These are phyloP conservation scores for Drosophila pallidifrons DNA, from an alignment of 1,140 invertebrate species.

Conservation along the genomic window DNA sequence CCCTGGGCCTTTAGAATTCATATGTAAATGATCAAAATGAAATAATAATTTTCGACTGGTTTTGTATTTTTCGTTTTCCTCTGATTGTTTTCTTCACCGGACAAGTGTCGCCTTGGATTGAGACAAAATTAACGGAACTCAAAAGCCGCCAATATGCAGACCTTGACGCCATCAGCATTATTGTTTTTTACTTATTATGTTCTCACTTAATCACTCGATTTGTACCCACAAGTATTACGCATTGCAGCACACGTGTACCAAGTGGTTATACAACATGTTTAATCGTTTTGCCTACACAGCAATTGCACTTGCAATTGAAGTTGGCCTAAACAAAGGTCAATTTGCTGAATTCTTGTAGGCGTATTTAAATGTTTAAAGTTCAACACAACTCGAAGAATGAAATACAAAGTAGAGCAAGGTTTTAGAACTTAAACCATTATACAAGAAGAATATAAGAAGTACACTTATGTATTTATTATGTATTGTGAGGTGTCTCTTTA, in stretches of 20 bases:
- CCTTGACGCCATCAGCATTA: slow-evolving; percentile 25
- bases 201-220: slow-evolving; percentile 16
- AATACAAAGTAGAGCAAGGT: slow-evolving; percentile 47
- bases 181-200: too few species aligned
- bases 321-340: slow-evolving; percentile 38
- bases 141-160: slow-evolving; percentile 15
- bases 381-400: slow-evolving; percentile 10
- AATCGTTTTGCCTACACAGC: slow-evolving; percentile 35
- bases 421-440: not conserved
- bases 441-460: not conserved
- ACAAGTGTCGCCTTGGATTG: slow-evolving; percentile 64
- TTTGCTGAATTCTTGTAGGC: slow-evolving; percentile 22
- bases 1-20: slow-evolving; percentile 63
- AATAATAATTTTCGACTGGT: slow-evolving; percentile 45
- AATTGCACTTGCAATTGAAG: slow-evolving; percentile 1
- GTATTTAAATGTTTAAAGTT: slow-evolving; percentile 36
- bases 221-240: slow-evolving; percentile 22
- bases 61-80: slow-evolving; percentile 13
- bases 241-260: slow-evolving; percentile 6
- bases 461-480: not conserved
- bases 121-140: slow-evolving; percentile 49
- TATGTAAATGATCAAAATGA: slow-evolving; percentile 70
- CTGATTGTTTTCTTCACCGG: slow-evolving; percentile 6
- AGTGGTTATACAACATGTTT: slow-evolving; percentile 23
- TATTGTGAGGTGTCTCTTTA: not conserved